Conservation (phyloP, 2,888 invertebrate genomes). For the Eucera pruinosa region DNA sequence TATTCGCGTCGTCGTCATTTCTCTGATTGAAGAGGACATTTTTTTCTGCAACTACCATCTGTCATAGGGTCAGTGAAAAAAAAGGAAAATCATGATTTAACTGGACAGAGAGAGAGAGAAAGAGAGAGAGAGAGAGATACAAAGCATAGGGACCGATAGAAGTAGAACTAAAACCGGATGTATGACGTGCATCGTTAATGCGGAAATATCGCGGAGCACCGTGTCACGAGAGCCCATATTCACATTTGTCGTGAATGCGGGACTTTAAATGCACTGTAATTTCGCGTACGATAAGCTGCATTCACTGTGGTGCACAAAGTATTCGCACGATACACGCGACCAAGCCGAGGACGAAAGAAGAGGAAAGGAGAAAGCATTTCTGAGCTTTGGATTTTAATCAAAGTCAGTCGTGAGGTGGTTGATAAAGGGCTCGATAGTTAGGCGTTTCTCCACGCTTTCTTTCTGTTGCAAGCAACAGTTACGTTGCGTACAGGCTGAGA, state of each 20-base stretch:
- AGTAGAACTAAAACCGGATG: conserved; percentile 41
- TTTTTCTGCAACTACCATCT: neutral
- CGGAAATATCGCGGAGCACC: conserved; percentile 56
- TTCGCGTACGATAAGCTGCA: conserved; percentile 59
- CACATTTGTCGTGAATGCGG: conserved; percentile 57
- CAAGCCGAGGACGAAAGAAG: neutral
- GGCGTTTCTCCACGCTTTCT: conserved; percentile 1
- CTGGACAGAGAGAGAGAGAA: neutral
- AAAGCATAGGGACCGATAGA: too few relatives aligned
- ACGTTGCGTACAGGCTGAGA: too few relatives aligned
- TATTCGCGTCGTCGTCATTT: conserved; percentile 23
- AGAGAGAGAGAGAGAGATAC: neutral
- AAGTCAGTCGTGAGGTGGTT: conserved; percentile 28
- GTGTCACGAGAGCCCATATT: conserved; percentile 58
- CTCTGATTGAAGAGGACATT: conserved; percentile 40
- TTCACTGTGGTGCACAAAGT: conserved; percentile 41
- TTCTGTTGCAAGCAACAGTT: neutral
- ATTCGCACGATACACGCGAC: conserved; percentile 46
- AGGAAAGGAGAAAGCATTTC: conserved; percentile 1
- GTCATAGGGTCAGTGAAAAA: neutral
- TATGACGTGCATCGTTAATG: conserved; percentile 58
- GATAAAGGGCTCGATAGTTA: conserved; percentile 18
- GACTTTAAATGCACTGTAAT: conserved; percentile 62
- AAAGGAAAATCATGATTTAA: neutral
- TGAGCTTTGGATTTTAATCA: conserved; percentile 47